Percentiles rank a stretch among this genome's conserved stretches.
Evolutionary conservation across 1,140 invertebrate species (phyloP).

Genomic region (Macrocentrus cingulum): DNA sequence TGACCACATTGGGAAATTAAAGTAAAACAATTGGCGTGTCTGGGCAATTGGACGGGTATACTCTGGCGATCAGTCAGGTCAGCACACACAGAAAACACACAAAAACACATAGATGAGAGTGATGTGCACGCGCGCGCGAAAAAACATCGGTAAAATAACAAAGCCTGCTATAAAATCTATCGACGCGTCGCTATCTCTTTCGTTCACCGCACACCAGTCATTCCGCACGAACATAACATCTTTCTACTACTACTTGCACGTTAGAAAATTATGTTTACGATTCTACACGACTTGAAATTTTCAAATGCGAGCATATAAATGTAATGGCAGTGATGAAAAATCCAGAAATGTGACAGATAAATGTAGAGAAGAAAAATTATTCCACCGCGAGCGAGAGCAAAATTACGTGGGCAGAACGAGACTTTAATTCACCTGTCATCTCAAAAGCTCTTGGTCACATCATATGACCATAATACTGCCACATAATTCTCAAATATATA

Average conservation of each 20-base stretch:
- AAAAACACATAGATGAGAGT: background rate
- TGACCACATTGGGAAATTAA: constrained; percentile 1
- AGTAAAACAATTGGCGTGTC: background rate
- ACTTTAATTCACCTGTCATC: constrained; percentile 31
- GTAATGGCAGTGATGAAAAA: constrained; percentile 1
- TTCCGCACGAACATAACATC: background rate
- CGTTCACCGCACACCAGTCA: background rate
- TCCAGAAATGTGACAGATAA: constrained; percentile 3
- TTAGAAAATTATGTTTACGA: constrained; percentile 1
- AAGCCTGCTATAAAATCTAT: constrained; percentile 2
- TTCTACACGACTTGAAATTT: background rate
- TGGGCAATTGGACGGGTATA: background rate
- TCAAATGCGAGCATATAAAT: background rate
- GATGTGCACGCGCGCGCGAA: background rate
- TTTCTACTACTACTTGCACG: no score
- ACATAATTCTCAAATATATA: background rate
- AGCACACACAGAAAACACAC: background rate
- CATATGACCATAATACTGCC: constrained; percentile 20
- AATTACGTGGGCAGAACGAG: background rate
- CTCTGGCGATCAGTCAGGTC: no score
- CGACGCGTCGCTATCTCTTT: constrained; percentile 3
- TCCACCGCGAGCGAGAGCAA: background rate
- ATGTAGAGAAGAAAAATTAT: background rate
- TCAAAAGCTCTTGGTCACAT: constrained; percentile 26
- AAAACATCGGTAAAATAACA: constrained; percentile 8